Evolutionary conservation across 2,888 invertebrate genomes (phyloP).

Genomic region (Heliconius cydno): DNA sequence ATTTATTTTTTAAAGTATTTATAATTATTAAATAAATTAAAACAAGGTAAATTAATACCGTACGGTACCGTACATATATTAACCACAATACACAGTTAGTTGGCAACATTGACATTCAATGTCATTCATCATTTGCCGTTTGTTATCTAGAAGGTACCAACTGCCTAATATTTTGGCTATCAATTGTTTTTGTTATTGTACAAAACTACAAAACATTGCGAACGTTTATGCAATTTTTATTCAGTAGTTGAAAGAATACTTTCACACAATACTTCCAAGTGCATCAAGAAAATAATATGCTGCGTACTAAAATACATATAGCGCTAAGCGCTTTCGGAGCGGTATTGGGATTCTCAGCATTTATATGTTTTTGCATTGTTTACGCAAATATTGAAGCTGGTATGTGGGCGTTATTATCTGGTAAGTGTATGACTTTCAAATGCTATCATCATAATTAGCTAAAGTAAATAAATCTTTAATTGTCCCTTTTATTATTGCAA

Average conservation of each 20-base stretch:
- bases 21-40: too few relatives aligned
- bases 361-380: conserved; percentile 78
- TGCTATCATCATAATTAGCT: conserved; percentile 5
- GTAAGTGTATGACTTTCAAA: conserved; percentile 57
- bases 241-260: not conserved
- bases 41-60: too few relatives aligned
- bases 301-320: conserved; percentile 74
- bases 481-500: not conserved
- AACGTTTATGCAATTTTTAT: too few relatives aligned
- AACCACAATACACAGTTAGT: not conserved
- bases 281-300: conserved; percentile 53
- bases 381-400: conserved; percentile 79
- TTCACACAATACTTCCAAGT: not conserved
- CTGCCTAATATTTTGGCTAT: conserved; percentile 15
- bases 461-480: not conserved
- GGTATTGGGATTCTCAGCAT: conserved; percentile 70
- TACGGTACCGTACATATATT: too few relatives aligned
- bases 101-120: not conserved
- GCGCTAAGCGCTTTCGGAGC: conserved; percentile 69
- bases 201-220: not conserved
- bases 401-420: conserved; percentile 77
- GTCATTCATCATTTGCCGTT: conserved; percentile 2
- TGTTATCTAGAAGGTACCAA: not conserved
- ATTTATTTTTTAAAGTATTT: too few relatives aligned
- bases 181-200: conserved; percentile 23